These are phyloP conservation scores for Alligator mississippiensis DNA, from an alignment of 2,113 vertebrate species.

Conservation along the genomic window DNA sequence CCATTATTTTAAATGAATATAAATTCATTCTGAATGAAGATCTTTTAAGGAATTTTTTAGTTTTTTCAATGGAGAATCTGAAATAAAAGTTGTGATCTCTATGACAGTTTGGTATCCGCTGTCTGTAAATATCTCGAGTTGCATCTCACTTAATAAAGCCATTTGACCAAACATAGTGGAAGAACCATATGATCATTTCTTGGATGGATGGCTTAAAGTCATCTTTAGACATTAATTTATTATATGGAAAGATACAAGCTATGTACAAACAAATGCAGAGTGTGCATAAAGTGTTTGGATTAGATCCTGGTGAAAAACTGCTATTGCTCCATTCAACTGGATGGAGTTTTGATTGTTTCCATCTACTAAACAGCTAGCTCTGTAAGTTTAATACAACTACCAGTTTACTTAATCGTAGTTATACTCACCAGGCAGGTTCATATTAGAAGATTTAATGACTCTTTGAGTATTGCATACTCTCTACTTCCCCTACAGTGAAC, in stretches of 20 bases:
- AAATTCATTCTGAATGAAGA: background rate
- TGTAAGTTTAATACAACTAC: background rate
- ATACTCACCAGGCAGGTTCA: background rate
- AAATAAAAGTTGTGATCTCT: background rate
- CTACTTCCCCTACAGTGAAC: background rate
- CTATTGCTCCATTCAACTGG: slow-evolving; percentile 13
- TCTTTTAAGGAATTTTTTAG: background rate
- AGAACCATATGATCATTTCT: slow-evolving; percentile 55
- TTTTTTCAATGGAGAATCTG: background rate
- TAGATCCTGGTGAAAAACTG: slow-evolving; percentile 8
- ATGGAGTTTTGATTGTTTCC: background rate
- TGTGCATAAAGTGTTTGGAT: slow-evolving; percentile 19
- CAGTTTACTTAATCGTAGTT: background rate
- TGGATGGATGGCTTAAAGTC: slow-evolving; percentile 49
- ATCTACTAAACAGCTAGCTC: background rate
- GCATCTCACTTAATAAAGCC: slow-evolving; percentile 54
- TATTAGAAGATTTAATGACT: background rate
- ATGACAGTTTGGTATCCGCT: background rate
- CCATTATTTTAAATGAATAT: background rate
- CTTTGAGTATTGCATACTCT: background rate
- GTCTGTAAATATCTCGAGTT: background rate
- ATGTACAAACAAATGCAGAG: slow-evolving; percentile 67
- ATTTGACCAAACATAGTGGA: slow-evolving; percentile 44
- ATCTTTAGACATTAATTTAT: slow-evolving; percentile 69
- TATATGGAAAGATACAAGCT: slow-evolving; percentile 40